phyloP scores from a whole-genome alignment of 2,113 vertebrate genomes.

The Apeltes quadracus region DNA sequence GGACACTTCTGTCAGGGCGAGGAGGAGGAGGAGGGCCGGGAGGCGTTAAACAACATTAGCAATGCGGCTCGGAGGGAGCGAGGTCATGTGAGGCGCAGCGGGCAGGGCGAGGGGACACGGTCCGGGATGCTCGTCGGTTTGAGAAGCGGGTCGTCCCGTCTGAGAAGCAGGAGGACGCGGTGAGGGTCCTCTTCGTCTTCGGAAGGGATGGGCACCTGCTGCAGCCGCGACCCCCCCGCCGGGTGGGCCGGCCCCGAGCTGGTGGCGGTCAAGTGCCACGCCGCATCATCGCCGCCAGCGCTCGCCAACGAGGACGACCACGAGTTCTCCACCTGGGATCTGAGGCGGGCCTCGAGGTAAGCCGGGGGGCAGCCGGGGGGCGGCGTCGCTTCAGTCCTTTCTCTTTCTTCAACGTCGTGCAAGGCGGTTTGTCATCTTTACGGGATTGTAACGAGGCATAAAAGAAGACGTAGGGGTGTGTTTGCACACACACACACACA shows the following conservation, averaged over 20 bases:
- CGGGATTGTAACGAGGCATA: constrained; percentile 17
- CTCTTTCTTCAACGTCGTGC: constrained; percentile 1
- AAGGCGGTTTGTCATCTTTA: constrained; percentile 50
- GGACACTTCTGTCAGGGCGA: constrained; percentile 55
- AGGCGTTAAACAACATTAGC: constrained; percentile 62
- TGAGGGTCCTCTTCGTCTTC: no score
- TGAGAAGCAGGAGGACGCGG: background rate
- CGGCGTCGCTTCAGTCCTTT: no score
- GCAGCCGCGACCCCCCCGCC: constrained; percentile 42
- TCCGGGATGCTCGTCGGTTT: constrained; percentile 58
- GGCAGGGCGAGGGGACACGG: constrained; percentile 8
- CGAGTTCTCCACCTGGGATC: constrained; percentile 65
- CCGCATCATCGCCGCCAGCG: constrained; percentile 32
- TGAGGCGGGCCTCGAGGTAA: constrained; percentile 58
- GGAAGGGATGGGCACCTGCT: constrained; percentile 57
- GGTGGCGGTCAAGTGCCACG: constrained; percentile 54
- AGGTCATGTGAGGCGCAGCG: constrained; percentile 42
- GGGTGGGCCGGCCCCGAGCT: constrained; percentile 45
- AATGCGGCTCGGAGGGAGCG: constrained; percentile 11
- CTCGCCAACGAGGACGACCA: constrained; percentile 21
- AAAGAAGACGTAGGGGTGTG: background rate
- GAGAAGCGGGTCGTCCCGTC: background rate
- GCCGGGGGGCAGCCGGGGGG: background rate
- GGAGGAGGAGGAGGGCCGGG: constrained; percentile 36
- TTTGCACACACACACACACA: constrained; percentile 1